phyloP scores from a whole-genome alignment of 2,888 invertebrate genomes.

The Lypha dubia region DNA sequence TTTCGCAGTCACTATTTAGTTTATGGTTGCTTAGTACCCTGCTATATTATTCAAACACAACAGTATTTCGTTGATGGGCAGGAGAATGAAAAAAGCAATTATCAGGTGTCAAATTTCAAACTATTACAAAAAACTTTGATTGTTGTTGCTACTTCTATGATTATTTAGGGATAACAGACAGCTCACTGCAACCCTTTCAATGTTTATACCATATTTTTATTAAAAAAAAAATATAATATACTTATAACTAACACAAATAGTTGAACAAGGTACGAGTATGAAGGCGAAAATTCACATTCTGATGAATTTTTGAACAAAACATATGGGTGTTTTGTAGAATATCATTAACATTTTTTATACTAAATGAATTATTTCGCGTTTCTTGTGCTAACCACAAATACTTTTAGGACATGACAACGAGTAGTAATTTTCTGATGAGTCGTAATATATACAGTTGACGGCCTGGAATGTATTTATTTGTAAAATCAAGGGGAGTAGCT shows the following conservation, averaged over 20 bases:
- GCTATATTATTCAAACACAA: neutral
- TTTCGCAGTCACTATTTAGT: neutral
- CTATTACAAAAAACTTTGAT: neutral
- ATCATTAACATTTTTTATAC: too few relatives aligned
- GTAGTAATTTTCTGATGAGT: too few relatives aligned
- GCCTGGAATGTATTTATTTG: too few relatives aligned
- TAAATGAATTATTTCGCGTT: too few relatives aligned
- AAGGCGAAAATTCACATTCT: neutral
- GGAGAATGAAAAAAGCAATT: neutral
- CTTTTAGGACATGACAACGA: too few relatives aligned
- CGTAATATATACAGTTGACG: too few relatives aligned
- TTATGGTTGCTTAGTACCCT: neutral
- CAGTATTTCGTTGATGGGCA: neutral
- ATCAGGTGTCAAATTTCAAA: conserved; percentile 1
- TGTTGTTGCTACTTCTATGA: neutral
- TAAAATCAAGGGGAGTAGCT: too few relatives aligned
- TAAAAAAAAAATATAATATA: neutral
- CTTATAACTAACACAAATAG: neutral
- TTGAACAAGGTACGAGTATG: neutral
- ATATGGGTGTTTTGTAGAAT: too few relatives aligned
- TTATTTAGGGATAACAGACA: neutral
- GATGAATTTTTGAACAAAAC: too few relatives aligned
- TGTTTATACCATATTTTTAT: neutral
- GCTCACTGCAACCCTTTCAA: neutral
- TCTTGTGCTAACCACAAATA: too few relatives aligned